phyloP scores from a whole-genome alignment of 2,797 vertebrate species.

The Tokudaia muenninki region DNA sequence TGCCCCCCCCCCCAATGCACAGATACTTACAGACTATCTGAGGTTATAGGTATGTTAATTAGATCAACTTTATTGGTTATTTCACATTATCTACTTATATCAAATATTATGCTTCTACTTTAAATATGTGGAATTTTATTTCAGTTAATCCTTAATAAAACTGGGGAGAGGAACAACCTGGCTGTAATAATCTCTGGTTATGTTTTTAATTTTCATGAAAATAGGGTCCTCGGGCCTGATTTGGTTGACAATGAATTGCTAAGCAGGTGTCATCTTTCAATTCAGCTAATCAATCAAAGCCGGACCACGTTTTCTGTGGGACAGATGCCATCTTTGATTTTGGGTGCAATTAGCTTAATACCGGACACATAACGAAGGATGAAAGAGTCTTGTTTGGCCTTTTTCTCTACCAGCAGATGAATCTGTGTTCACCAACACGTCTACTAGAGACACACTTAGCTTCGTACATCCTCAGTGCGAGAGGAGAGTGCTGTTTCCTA shows the following conservation, averaged over 20 bases:
- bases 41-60: background rate
- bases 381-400: background rate
- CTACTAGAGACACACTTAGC: background rate
- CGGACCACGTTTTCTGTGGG: background rate
- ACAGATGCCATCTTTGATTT: background rate
- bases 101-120: background rate
- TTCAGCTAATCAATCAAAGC: background rate
- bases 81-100: background rate
- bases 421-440: background rate
- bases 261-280: background rate
- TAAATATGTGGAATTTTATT: background rate
- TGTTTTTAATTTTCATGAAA: conserved; percentile 35
- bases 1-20: too few relatives aligned
- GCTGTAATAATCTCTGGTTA: background rate
- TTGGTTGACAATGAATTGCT: background rate
- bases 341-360: background rate
- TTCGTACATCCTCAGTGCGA: background rate
- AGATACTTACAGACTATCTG: background rate
- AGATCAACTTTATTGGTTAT: background rate
- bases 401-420: background rate
- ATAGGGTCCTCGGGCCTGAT: background rate
- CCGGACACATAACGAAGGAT: fast-evolving
- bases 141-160: background rate
- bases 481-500: background rate
- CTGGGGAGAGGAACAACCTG: background rate